Evolutionary conservation across 53 echinoderm and acorn worm genomes (phyloP).

Genomic region (Arbacia lixula): DNA sequence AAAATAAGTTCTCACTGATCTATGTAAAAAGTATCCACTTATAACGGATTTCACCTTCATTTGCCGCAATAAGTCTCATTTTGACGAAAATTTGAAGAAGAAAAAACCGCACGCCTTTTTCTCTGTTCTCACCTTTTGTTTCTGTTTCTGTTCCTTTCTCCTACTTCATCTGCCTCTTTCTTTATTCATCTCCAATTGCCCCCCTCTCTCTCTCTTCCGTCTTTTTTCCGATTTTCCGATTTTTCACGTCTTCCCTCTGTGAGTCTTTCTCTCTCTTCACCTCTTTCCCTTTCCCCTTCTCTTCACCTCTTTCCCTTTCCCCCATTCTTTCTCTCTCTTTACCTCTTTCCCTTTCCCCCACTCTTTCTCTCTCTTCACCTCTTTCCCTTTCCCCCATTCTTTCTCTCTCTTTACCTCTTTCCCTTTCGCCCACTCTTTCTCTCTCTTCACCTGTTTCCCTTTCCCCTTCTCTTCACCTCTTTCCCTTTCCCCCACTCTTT

Average conservation of each 20-base stretch:
- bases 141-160: not conserved
- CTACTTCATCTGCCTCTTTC: not conserved
- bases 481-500: not conserved
- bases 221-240: no score
- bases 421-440: not conserved
- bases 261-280: not conserved
- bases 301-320: not conserved
- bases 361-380: not conserved
- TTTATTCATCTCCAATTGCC: not conserved
- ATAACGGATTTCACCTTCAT: no score
- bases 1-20: no score
- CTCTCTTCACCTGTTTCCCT: not conserved
- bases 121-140: not conserved
- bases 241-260: not conserved
- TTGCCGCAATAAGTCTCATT: no score
- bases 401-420: not conserved
- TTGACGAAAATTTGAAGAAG: no score
- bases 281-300: not conserved
- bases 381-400: not conserved
- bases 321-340: not conserved
- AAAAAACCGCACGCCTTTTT: no score
- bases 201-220: not conserved
- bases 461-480: no score
- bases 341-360: not conserved
- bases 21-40: no score